Evolutionary conservation across 1,140 invertebrate species (phyloP).

Genomic region (Philotrypesis tridentata): DNA sequence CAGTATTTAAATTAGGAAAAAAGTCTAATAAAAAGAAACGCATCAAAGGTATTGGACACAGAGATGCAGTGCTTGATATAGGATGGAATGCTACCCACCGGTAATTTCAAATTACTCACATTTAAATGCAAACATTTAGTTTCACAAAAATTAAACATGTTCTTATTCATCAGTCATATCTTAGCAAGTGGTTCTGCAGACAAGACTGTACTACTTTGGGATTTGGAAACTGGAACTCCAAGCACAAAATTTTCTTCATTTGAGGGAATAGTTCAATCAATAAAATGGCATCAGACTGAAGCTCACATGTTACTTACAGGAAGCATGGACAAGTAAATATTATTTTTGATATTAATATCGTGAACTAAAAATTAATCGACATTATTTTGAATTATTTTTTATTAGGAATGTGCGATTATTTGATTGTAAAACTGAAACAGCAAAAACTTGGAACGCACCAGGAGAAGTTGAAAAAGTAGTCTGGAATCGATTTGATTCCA

Average conservation of each 20-base stretch:
- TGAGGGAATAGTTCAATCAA: slow-evolving; percentile 87
- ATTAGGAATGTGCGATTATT: slow-evolving; percentile 81
- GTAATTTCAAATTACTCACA: slow-evolving; percentile 55
- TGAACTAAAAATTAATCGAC: not conserved
- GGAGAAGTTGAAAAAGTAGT: slow-evolving; percentile 91
- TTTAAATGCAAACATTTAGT: not conserved
- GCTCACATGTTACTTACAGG: slow-evolving; percentile 87
- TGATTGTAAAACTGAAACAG: slow-evolving; percentile 83
- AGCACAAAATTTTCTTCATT: slow-evolving; percentile 84
- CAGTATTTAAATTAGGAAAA: slow-evolving; percentile 85
- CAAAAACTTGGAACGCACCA: slow-evolving; percentile 81
- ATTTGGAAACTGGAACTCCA: slow-evolving; percentile 85
- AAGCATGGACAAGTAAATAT: slow-evolving; percentile 77
- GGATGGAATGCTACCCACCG: slow-evolving; percentile 89
- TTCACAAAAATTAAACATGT: slow-evolving; percentile 32
- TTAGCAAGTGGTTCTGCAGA: slow-evolving; percentile 95
- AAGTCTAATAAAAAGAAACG: slow-evolving; percentile 86
- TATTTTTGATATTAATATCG: slow-evolving; percentile 38
- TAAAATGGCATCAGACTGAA: slow-evolving; percentile 91
- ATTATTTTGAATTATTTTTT: slow-evolving; percentile 19
- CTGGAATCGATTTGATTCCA: slow-evolving; percentile 87
- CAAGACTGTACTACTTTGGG: slow-evolving; percentile 92
- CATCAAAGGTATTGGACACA: slow-evolving; percentile 83
- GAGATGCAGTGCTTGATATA: slow-evolving; percentile 91
- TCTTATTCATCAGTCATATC: slow-evolving; percentile 80